These are phyloP conservation scores for Stigmatopora argus DNA, from an alignment of 2,113 vertebrate species.

Conservation along the genomic window DNA sequence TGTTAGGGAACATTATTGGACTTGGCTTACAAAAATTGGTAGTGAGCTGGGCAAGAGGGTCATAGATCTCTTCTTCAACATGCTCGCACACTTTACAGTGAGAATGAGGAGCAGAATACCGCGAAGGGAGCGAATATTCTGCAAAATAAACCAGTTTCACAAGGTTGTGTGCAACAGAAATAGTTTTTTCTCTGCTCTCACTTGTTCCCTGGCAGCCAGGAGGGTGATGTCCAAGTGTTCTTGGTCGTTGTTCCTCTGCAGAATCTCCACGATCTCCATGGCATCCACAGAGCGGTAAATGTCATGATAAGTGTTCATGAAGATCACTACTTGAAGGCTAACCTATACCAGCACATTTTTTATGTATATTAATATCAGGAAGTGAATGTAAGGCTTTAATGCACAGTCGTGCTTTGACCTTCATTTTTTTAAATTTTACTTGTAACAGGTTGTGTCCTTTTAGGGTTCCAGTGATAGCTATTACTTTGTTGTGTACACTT, in stretches of 20 bases:
- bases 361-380: neutral
- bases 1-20: neutral
- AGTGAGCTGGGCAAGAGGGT: constrained; percentile 18
- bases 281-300: constrained; percentile 48
- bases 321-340: constrained; percentile 27
- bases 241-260: constrained; percentile 57
- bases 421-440: constrained; percentile 16
- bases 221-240: constrained; percentile 56
- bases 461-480: constrained; percentile 25
- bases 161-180: neutral
- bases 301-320: constrained; percentile 47
- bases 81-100: constrained; percentile 50
- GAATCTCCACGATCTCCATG: constrained; percentile 45
- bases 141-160: constrained; percentile 7
- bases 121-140: constrained; percentile 58
- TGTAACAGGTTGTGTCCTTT: constrained; percentile 30
- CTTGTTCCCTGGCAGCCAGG: constrained; percentile 66
- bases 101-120: constrained; percentile 67
- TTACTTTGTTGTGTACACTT: constrained; percentile 7
- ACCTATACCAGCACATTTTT: constrained; percentile 46
- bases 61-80: constrained; percentile 43
- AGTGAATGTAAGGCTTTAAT: neutral
- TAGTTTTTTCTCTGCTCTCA: constrained; percentile 40
- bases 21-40: constrained; percentile 26
- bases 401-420: constrained; percentile 5